Evolutionary conservation across 2,888 invertebrate species (phyloP).

Genomic region (Lomographa bimaculata): DNA sequence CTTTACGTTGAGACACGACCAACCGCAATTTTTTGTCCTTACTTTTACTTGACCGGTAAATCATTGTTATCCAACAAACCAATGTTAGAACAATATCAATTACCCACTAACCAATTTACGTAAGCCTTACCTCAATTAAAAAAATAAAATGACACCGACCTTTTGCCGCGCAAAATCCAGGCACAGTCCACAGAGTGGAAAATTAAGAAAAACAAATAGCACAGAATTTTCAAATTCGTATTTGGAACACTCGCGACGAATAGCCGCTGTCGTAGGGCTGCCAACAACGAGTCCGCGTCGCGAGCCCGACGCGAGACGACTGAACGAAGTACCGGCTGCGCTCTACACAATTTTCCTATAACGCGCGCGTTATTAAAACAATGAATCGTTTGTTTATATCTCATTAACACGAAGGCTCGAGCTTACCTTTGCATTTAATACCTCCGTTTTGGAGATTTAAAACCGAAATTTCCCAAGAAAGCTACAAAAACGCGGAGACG

Average conservation of each 20-base stretch:
- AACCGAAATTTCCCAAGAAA: conserved; percentile 21
- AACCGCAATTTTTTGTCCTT: conserved; percentile 29
- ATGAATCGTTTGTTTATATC: conserved; percentile 50
- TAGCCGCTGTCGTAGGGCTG: conserved; percentile 34
- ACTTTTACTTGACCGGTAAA: conserved; percentile 39
- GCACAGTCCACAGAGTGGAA: conserved; percentile 57
- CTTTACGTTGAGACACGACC: no score
- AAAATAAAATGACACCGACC: conserved; percentile 49
- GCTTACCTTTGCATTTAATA: conserved; percentile 30
- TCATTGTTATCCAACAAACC: conserved; percentile 38
- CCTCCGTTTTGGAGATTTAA: conserved; percentile 18
- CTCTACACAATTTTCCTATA: conserved; percentile 24
- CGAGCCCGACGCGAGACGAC: conserved; percentile 43
- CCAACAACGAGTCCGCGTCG: conserved; percentile 56
- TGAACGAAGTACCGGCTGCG: conserved; percentile 48
- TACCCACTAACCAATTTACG: conserved; percentile 20
- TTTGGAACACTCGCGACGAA: conserved; percentile 64
- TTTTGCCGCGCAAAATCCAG: conserved; percentile 60
- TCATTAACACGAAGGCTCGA: conserved; percentile 39
- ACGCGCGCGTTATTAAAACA: conserved; percentile 38
- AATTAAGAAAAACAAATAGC: conserved; percentile 55
- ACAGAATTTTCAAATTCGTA: conserved; percentile 44
- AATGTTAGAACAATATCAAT: conserved; percentile 31
- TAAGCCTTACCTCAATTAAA: conserved; percentile 9
- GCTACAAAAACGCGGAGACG: conserved; percentile 22